Percentiles rank a stretch among this genome's conserved stretches.
phyloP scores from a whole-genome alignment of 2,888 invertebrate species.

The Abrostola tripartita region DNA sequence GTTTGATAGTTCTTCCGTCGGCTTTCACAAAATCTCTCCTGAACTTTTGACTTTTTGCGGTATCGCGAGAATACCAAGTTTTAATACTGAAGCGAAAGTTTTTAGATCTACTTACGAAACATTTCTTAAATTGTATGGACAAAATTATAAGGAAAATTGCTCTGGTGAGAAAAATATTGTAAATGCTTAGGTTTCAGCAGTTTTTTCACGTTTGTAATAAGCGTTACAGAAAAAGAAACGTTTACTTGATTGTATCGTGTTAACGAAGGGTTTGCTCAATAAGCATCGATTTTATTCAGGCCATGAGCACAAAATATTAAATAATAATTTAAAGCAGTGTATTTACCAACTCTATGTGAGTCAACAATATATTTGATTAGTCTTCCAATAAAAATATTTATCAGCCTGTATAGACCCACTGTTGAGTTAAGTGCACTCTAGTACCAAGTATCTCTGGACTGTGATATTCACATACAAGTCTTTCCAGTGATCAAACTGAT shows the following conservation, averaged over 20 bases:
- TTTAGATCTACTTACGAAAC: constrained; percentile 1
- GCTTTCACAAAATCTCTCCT: background rate
- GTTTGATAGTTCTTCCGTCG: background rate
- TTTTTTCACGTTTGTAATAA: background rate
- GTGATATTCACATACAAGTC: no score
- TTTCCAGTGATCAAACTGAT: no score
- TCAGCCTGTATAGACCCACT: no score
- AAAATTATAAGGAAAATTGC: constrained; percentile 1
- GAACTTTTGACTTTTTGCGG: constrained; percentile 2
- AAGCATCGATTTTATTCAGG: no score
- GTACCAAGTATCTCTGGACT: no score
- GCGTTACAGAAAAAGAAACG: background rate
- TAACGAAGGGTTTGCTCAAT: no score
- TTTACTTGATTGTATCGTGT: background rate
- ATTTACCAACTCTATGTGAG: no score
- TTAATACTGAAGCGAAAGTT: constrained; percentile 1
- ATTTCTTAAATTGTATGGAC: constrained; percentile 1
- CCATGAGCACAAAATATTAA: no score
- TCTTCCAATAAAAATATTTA: no score
- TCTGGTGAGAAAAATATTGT: background rate
- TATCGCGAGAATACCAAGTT: background rate
- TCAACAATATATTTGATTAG: no score
- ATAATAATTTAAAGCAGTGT: no score
- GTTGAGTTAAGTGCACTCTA: no score
- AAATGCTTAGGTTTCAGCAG: background rate